Percentiles rank a stretch among this genome's conserved stretches.
These are phyloP conservation scores for Ectropis crepuscularia DNA, from an alignment of 2,888 invertebrate genomes.

Conservation along the genomic window DNA sequence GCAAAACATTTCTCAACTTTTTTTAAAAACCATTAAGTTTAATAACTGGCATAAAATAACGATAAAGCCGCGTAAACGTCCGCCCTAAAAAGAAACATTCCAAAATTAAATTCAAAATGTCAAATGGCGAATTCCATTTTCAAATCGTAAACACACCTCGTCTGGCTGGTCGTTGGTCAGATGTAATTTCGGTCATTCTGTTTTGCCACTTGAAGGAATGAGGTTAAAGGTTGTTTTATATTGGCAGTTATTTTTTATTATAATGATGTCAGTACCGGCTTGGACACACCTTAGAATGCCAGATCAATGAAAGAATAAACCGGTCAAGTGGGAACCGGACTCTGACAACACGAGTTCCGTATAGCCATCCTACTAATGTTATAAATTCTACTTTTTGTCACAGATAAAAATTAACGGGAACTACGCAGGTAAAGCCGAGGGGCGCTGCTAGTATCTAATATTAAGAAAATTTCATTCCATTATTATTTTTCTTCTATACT, in stretches of 20 bases:
- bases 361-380: background rate
- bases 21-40: constrained; percentile 7
- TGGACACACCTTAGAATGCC: constrained; percentile 27
- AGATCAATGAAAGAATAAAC: constrained; percentile 16
- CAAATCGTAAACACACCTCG: constrained; percentile 55
- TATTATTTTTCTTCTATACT: too few relatives aligned
- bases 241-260: constrained; percentile 8
- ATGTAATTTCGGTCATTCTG: constrained; percentile 24
- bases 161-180: constrained; percentile 18
- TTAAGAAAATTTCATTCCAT: too few relatives aligned
- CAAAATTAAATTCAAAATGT: constrained; percentile 53
- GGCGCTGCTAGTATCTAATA: too few relatives aligned
- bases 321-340: too few relatives aligned
- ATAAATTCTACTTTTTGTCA: too few relatives aligned
- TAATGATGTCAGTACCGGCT: constrained; percentile 20
- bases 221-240: constrained; percentile 27
- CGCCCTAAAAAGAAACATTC: constrained; percentile 35
- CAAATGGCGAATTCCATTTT: constrained; percentile 63
- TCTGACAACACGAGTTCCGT: constrained; percentile 11
- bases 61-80: constrained; percentile 18
- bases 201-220: constrained; percentile 8
- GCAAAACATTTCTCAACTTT: constrained; percentile 5
- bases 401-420: too few relatives aligned
- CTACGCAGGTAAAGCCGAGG: too few relatives aligned
- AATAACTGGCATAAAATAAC: constrained; percentile 26